phyloP scores from a whole-genome alignment of 2,113 vertebrate genomes.

The Takifugu flavidus region DNA sequence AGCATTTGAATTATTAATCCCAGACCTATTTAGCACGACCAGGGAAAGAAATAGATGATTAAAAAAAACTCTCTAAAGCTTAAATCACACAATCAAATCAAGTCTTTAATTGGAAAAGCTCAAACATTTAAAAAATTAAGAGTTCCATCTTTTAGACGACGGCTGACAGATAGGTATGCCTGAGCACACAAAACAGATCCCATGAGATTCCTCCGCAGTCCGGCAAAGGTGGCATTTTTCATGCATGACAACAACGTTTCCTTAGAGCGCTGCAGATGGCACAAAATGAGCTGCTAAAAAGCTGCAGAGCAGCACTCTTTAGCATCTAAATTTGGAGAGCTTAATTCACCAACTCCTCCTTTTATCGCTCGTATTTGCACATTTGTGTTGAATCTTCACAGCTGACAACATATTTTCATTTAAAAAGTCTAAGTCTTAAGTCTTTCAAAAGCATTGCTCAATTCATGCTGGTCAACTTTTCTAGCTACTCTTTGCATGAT shows the following conservation, averaged over 20 bases:
- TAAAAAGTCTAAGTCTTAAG: constrained; percentile 24
- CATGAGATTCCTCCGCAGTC: constrained; percentile 21
- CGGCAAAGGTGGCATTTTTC: constrained; percentile 15
- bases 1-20: constrained; percentile 29
- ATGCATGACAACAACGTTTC: constrained; percentile 8
- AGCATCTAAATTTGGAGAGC: constrained; percentile 25
- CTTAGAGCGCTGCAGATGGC: constrained; percentile 26
- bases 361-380: constrained; percentile 29
- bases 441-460: no score
- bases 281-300: constrained; percentile 38
- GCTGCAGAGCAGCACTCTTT: constrained; percentile 21
- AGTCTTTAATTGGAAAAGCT: neutral
- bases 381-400: constrained; percentile 1
- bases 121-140: constrained; percentile 1
- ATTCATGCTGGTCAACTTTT: constrained; percentile 15
- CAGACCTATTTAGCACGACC: constrained; percentile 27
- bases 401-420: constrained; percentile 10
- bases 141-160: neutral
- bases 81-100: constrained; percentile 19
- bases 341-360: constrained; percentile 17
- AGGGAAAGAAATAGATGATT: constrained; percentile 16
- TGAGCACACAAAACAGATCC: neutral
- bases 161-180: neutral
- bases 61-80: constrained; percentile 26
- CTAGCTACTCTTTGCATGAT: neutral